phyloP scores from a whole-genome alignment of 2,113 vertebrate species.

The Cinclus cinclus region DNA sequence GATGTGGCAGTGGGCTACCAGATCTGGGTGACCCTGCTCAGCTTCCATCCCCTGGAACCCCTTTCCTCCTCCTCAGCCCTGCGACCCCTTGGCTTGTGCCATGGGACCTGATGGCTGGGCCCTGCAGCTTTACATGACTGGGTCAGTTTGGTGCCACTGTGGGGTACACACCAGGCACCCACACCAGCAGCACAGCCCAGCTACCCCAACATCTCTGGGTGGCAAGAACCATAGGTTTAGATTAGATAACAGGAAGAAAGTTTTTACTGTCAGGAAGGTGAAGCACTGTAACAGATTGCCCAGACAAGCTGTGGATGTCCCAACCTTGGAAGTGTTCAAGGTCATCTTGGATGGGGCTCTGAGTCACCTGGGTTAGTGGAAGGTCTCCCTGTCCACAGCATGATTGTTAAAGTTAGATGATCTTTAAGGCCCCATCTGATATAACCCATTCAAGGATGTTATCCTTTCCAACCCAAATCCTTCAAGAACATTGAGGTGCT shows the following conservation, averaged over 20 bases:
- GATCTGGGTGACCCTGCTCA: background rate
- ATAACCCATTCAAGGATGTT: background rate
- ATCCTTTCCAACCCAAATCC: background rate
- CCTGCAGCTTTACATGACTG: accelerated
- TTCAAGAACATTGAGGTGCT: background rate
- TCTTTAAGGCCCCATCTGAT: background rate
- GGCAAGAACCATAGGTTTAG: background rate
- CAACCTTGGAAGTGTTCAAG: background rate
- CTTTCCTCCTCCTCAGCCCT: accelerated
- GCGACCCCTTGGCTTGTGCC: background rate
- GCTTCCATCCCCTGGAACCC: background rate
- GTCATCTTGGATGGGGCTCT: background rate
- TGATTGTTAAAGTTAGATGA: background rate
- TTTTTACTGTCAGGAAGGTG: background rate
- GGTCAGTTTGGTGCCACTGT: accelerated
- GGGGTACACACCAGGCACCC: background rate
- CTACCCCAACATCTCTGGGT: background rate
- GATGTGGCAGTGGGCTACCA: accelerated
- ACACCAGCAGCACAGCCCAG: background rate
- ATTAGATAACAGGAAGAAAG: background rate
- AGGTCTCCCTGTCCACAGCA: background rate
- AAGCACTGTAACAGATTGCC: background rate
- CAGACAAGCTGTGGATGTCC: background rate
- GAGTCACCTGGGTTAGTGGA: background rate
- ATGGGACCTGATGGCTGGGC: accelerated